Base-by-base conservation (phyloP, 2,113 vertebrate species). In the Mionectes macconnelli region DNA sequence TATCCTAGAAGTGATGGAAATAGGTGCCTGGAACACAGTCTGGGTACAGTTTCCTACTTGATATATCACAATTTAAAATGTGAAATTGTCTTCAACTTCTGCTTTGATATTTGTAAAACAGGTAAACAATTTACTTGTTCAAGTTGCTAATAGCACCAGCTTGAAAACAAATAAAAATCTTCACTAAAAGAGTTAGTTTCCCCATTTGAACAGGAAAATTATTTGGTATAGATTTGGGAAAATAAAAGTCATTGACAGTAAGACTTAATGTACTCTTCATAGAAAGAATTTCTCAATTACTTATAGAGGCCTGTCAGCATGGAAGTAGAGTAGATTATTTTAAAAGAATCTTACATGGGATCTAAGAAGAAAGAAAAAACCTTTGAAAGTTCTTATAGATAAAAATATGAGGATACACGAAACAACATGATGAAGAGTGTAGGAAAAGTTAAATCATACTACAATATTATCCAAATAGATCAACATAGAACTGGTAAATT, bases 281-380 rank as follows among this genome's bases (percentile, higher is more conserved):
- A 25, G 39, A 75, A 67, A 17, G 27, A 82, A 45, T 37, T 92
- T 85, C 24, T 87, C 10, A 27, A 63, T 83, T 73, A 21, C 27
- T 55, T 63, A 3, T 42, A 42, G 14, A 0, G 3, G 6, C 4
- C 14, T 74, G 27, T 73, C n/a, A 68, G 7, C 0, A 1, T 25
- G 24, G 23, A 92, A 79, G 15, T 17, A 79, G 17, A 72, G 3
- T 7, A 88, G 72, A 85, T 79, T 21, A 53, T 79, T 95, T 87
- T 37, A 62, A 37, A 94, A 82, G 2, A 56, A 42, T 52, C 9
- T 74, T 70, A 19, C 6, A 37, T 17, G 10, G 3, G 8, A 31
- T 69, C 22, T 77, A 63, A 84, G n/a, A 33, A 66, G 28, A 75
- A 50, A 25, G 2, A 22, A 45, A 57, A 42, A 75, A 40, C 1